These are phyloP conservation scores for Nymphalis io DNA, from an alignment of 1,140 invertebrate species.

Conservation along the genomic window DNA sequence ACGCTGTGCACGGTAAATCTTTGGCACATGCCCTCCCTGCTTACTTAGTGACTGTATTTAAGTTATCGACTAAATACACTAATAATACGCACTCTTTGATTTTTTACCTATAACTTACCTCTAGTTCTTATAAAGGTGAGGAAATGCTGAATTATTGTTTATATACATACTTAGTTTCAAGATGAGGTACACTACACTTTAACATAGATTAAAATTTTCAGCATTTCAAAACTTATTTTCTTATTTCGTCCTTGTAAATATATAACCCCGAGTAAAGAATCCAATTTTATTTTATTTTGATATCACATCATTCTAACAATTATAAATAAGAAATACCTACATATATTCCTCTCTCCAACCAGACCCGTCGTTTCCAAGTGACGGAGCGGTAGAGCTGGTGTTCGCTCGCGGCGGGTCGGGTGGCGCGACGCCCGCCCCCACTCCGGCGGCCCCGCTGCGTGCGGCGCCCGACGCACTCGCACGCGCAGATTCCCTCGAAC, in stretches of 20 bases:
- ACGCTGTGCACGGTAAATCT: conserved; percentile 87
- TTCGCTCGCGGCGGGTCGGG: conserved; percentile 85
- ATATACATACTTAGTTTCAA: too few species aligned
- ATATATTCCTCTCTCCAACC: not conserved
- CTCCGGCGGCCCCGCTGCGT: conserved; percentile 85
- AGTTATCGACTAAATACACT: conserved; percentile 6
- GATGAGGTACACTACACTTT: too few species aligned
- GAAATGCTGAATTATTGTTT: not conserved
- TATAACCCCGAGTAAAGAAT: not conserved
- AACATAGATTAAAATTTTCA: too few species aligned
- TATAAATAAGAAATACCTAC: not conserved
- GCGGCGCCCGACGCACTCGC: conserved; percentile 87
- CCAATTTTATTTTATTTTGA: too few species aligned
- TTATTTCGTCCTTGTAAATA: not conserved
- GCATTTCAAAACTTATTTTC: too few species aligned
- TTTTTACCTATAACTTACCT: not conserved
- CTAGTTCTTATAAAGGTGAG: not conserved
- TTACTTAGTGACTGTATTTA: conserved; percentile 6
- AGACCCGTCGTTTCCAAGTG: conserved; percentile 85
- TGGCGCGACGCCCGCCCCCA: conserved; percentile 85
- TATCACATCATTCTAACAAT: not conserved
- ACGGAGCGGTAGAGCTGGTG: conserved; percentile 92
- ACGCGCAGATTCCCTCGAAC: conserved; percentile 91
- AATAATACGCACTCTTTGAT: not conserved
- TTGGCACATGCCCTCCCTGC: conserved; percentile 25